A percentile compares a stretch with the other conserved stretches of the same genome.
Evolutionary conservation across 2,888 invertebrate species (phyloP).

Genomic region (Itoplectis maculator): DNA sequence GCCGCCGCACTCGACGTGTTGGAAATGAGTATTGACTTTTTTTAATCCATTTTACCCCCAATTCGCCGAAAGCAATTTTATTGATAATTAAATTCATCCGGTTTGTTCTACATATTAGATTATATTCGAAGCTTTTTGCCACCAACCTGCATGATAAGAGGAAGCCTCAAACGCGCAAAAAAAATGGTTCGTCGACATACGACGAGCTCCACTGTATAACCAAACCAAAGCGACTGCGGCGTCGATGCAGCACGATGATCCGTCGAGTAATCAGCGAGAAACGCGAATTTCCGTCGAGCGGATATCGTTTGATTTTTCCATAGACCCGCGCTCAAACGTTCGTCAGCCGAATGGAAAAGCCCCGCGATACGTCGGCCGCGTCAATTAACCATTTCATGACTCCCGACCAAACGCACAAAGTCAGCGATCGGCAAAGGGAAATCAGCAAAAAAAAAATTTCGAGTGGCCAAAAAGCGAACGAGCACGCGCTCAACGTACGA

Average conservation of each 20-base stretch:
- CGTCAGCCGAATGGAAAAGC: constrained; percentile 56
- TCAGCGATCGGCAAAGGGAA: constrained; percentile 18
- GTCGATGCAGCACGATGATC: constrained; percentile 24
- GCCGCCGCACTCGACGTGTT: no score
- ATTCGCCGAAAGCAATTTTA: no score
- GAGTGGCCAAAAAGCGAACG: constrained; percentile 8
- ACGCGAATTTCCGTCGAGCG: constrained; percentile 7
- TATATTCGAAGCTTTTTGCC: neutral
- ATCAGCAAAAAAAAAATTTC: constrained; percentile 19
- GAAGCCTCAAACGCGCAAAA: neutral
- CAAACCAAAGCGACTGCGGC: constrained; percentile 11
- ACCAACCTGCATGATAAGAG: neutral
- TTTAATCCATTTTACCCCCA: no score
- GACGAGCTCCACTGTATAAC: constrained; percentile 25
- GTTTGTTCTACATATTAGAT: no score
- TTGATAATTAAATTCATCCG: no score
- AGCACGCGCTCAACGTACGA: constrained; percentile 39
- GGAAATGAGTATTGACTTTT: no score
- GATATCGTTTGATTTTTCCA: neutral
- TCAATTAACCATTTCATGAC: constrained; percentile 62
- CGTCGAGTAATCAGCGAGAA: constrained; percentile 45
- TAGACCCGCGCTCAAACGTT: neutral
- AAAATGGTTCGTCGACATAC: neutral
- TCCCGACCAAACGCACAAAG: constrained; percentile 5
- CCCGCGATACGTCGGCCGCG: constrained; percentile 39